Evolutionary conservation across 2,888 invertebrate genomes (phyloP).

Genomic region (Thereva nobilitata): DNA sequence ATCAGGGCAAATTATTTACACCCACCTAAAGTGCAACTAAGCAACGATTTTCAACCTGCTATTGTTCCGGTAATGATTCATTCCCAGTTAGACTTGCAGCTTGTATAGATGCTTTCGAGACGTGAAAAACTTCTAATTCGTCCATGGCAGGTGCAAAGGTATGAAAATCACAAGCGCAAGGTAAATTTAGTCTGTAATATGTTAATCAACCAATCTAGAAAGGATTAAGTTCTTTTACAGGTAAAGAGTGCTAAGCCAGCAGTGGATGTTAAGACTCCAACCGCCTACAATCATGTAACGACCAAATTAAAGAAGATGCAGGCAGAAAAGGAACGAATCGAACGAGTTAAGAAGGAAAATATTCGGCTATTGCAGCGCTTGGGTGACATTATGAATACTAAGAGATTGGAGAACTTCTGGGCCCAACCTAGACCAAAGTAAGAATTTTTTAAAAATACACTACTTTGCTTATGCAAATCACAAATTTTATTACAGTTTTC

Average conservation of each 20-base stretch:
- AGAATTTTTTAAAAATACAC: conserved; percentile 32
- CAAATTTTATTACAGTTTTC: conserved; percentile 47
- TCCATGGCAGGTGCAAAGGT: conserved; percentile 73
- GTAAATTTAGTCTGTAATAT: conserved; percentile 52
- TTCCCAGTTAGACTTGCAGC: background rate
- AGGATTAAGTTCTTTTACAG: conserved; percentile 51
- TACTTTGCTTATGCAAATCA: background rate
- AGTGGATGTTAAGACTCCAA: conserved; percentile 69
- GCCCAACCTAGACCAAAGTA: conserved; percentile 64
- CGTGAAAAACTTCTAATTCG: conserved; percentile 71
- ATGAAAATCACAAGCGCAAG: conserved; percentile 71
- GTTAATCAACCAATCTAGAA: background rate
- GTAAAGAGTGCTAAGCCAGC: conserved; percentile 69
- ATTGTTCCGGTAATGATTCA: too few species aligned
- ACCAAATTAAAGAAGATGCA: conserved; percentile 72
- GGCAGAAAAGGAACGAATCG: conserved; percentile 68
- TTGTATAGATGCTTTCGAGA: conserved; percentile 65
- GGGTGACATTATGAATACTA: conserved; percentile 67
- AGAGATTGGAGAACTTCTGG: conserved; percentile 72
- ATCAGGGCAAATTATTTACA: too few species aligned
- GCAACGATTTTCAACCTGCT: too few species aligned
- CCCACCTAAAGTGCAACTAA: too few species aligned
- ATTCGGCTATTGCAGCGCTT: conserved; percentile 70
- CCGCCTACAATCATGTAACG: conserved; percentile 67
- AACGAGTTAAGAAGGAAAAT: conserved; percentile 70